Conservation (phyloP, 2,888 invertebrate genomes). For the Pterobdella sp. region DNA sequence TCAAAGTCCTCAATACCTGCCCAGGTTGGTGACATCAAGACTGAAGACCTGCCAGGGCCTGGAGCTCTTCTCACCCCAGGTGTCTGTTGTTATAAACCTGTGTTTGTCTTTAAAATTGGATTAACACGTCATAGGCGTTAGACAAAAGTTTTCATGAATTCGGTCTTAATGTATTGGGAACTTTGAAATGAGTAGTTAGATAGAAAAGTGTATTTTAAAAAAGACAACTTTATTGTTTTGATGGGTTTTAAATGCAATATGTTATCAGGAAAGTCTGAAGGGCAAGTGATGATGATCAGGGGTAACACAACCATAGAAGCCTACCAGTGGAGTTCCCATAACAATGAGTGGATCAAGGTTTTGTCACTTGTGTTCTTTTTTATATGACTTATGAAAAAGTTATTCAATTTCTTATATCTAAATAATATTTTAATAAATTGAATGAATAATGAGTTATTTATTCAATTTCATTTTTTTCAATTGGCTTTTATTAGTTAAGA, state of each 20-base stretch:
- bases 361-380: no score
- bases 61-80: constrained; percentile 71
- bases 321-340: constrained; percentile 57
- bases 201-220: no score
- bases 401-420: background rate
- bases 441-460: no score
- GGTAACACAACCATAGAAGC: constrained; percentile 65
- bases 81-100: no score
- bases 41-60: constrained; percentile 75
- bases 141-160: no score
- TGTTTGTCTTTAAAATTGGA: no score
- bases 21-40: constrained; percentile 71
- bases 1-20: constrained; percentile 56
- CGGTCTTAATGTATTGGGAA: no score
- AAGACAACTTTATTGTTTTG: background rate
- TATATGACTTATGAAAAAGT: background rate
- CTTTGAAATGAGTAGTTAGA: no score
- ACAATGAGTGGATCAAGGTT: constrained; percentile 69
- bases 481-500: background rate
- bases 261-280: constrained; percentile 57
- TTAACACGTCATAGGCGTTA: no score
- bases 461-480: background rate
- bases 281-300: constrained; percentile 76
- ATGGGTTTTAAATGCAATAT: background rate
- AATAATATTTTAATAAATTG: no score